Evolutionary conservation across 2,888 invertebrate species (phyloP), one percentile per base, ranked within the genome.

Genomic region (Sylvicola cinctus): DNA sequence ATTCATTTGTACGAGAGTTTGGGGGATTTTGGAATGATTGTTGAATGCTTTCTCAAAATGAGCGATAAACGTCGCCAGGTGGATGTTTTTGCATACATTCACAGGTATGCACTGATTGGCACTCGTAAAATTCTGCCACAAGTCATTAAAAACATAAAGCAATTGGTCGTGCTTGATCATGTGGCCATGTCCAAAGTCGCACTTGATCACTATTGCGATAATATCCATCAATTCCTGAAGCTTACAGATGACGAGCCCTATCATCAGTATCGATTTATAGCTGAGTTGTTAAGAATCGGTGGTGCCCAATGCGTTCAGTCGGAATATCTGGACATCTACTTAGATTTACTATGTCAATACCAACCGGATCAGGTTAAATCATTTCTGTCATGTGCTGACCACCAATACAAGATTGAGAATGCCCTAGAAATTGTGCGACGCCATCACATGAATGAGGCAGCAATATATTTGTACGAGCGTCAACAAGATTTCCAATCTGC

Each of bases 391-490:
- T n/a, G n/a, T n/a, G 51, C 49, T 36, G 62, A 57, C 44, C 64
- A 61, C 39, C 61, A 64, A 8, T 78, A 76, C 49, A 60, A 73
- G 33, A 57, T 71, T 32, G 72, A 75, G 38, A 61, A 66, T 43
- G 72, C 76, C 15, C 53, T 71, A 31, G 56, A 66, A 54, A 71
- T 78, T 39, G 72, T 74, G 30, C 61, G 65, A 40, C 62, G 65
- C 42, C 61, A 71, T 47, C 60, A 68, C 37, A 60, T 73, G 23
- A 63, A 68, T 35, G 67, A 70, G 40, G 74, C 76, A 1, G 70
- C 72, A 33, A 78, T 80, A 12, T 70, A 70, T 44, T 62, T 85
- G 34, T 59, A 81, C 40, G 84, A 84, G 52, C 70, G 74, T 50
- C 65, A 70, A 39, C 78, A 79, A 10, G 74, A 80, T 51, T 72